These are phyloP conservation scores for Tetropium fuscum DNA, from an alignment of 2,888 invertebrate genomes.

Conservation along the genomic window DNA sequence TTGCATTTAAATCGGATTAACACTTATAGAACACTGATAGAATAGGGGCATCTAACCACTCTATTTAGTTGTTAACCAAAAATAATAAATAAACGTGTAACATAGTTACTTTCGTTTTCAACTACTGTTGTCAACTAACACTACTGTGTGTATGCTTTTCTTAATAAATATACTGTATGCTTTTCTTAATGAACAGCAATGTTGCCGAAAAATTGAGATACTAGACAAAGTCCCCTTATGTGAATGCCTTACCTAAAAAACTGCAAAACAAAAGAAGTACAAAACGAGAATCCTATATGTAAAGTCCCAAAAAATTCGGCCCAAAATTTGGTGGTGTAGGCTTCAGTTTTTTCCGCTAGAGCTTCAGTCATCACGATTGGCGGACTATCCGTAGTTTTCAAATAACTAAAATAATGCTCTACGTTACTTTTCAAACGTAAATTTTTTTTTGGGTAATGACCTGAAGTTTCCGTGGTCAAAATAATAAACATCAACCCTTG, in stretches of 20 bases:
- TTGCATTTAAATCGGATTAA: no score
- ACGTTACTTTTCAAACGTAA: conserved; percentile 1
- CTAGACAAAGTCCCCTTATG: not conserved
- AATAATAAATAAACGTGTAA: no score
- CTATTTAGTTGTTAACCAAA: no score
- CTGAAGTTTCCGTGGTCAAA: conserved; percentile 77
- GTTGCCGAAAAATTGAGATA: not conserved
- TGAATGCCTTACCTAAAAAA: conserved; percentile 65
- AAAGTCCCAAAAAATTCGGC: conserved; percentile 75
- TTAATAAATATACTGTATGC: no score
- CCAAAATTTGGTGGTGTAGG: conserved; percentile 74
- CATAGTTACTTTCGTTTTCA: no score
- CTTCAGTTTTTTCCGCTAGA: conserved; percentile 71
- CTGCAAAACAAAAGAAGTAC: conserved; percentile 73
- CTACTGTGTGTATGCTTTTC: no score
- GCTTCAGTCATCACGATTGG: conserved; percentile 70
- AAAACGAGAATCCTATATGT: conserved; percentile 72
- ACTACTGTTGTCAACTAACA: no score
- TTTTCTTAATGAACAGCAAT: no score
- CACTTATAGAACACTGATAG: no score
- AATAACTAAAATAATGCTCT: conserved; percentile 65
- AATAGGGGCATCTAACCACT: no score
- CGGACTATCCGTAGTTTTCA: conserved; percentile 74
- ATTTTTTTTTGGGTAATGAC: conserved; percentile 53
- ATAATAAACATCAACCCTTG: conserved; percentile 74